Percentiles rank a stretch among this genome's conserved stretches.
Conservation (phyloP, 2,888 invertebrate species). For the Rotaria sp. region DNA sequence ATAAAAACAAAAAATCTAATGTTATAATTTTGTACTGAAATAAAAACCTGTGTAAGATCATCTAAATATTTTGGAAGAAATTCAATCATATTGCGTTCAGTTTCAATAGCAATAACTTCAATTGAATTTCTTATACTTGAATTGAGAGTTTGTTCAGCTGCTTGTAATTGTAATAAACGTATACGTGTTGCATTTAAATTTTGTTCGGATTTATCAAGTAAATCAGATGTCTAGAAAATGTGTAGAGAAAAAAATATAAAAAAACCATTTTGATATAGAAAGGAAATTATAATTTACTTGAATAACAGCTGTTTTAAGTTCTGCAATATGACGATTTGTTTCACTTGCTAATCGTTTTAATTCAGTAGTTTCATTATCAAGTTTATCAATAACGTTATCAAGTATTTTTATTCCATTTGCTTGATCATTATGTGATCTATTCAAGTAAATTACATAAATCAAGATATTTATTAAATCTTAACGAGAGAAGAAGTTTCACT, state of each 20-base stretch:
- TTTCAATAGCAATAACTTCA: conserved; percentile 26
- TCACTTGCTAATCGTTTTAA: neutral
- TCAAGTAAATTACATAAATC: too few species aligned
- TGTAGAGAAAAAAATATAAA: too few species aligned
- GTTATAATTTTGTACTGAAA: neutral
- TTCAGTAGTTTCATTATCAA: neutral
- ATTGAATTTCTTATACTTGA: neutral
- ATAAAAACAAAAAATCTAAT: too few species aligned
- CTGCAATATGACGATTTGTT: neutral
- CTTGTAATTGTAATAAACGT: neutral
- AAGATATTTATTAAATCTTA: too few species aligned
- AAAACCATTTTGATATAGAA: too few species aligned
- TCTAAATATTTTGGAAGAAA: conserved; percentile 6
- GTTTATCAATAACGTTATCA: neutral
- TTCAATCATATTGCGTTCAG: neutral
- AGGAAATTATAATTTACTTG: neutral
- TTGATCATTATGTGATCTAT: neutral
- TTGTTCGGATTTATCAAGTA: neutral
- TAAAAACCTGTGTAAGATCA: neutral
- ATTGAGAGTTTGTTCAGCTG: neutral
- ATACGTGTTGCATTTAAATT: neutral
- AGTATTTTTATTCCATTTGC: neutral
- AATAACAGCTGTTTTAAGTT: conserved; percentile 1
- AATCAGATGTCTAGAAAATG: neutral
- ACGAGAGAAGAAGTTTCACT: too few species aligned